Percentiles rank a stretch among this genome's conserved stretches.
phyloP scores from a whole-genome alignment of 2,113 vertebrate species.

The Corythornis madagascariensis region DNA sequence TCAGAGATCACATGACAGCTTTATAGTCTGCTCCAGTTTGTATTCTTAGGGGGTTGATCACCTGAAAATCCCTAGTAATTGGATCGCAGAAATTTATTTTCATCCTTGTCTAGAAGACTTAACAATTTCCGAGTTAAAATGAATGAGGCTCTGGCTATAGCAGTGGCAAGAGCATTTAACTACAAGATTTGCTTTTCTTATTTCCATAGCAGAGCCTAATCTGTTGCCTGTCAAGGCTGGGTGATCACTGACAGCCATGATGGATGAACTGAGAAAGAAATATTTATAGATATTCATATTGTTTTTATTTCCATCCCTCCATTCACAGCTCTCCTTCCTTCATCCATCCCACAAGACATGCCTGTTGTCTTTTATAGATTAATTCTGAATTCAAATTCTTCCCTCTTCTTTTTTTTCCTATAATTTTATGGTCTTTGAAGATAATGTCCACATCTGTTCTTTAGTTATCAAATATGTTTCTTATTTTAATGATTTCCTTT shows the following conservation, averaged over 20 bases:
- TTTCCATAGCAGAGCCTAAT: not conserved
- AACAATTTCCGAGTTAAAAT: not conserved
- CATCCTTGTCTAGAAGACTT: not conserved
- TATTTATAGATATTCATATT: conserved; percentile 60
- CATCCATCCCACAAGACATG: not conserved
- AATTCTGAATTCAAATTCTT: conserved; percentile 35
- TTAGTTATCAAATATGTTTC: conserved; percentile 60
- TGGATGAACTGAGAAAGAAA: conserved; percentile 29
- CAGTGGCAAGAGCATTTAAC: not conserved
- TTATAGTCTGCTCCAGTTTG: not conserved
- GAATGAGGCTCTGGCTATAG: not conserved
- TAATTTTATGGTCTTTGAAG: conserved; percentile 52
- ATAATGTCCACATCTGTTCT: conserved; percentile 53
- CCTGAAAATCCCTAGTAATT: not conserved
- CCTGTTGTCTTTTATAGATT: conserved; percentile 33
- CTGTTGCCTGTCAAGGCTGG: conserved; percentile 15
- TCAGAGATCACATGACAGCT: not conserved
- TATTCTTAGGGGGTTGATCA: not conserved
- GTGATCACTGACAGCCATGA: not conserved
- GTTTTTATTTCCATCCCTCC: conserved; percentile 42
- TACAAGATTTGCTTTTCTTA: not conserved
- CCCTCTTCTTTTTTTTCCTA: not conserved
- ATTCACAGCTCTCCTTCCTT: conserved; percentile 8
- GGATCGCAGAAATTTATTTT: not conserved
- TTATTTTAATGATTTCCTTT: conserved; percentile 62